Conservation (phyloP, 2,797 vertebrate genomes). For the Sparus aurata region DNA sequence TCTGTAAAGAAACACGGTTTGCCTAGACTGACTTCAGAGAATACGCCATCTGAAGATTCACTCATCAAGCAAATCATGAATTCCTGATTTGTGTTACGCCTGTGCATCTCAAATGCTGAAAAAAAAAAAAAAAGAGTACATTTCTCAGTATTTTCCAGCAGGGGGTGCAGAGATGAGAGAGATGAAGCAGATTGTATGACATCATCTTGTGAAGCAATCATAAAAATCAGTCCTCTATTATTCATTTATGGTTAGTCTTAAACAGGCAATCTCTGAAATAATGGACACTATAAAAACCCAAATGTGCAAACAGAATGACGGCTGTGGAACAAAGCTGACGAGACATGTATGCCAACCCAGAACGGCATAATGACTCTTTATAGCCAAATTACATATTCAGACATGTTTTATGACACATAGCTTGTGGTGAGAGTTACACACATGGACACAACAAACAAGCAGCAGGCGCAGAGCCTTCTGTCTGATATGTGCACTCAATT, state of each 20-base stretch:
- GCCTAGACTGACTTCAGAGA: conserved; percentile 40
- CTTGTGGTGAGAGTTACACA: not conserved
- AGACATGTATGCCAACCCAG: conserved; percentile 3
- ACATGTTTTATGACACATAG: conserved; percentile 31
- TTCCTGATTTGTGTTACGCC: conserved; percentile 25
- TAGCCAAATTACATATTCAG: conserved; percentile 16
- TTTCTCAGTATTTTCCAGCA: conserved; percentile 11
- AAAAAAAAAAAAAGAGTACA: not conserved
- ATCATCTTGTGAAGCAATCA: conserved; percentile 1
- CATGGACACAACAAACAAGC: conserved; percentile 2
- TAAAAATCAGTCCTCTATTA: not conserved
- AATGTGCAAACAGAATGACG: conserved; percentile 26
- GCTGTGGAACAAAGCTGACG: conserved; percentile 8
- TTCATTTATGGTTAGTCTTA: not conserved
- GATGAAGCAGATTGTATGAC: conserved; percentile 10
- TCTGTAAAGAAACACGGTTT: conserved; percentile 26
- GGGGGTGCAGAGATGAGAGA: not conserved
- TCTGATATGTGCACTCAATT: not conserved
- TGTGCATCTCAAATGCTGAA: not conserved
- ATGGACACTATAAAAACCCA: conserved; percentile 28
- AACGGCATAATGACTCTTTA: conserved; percentile 15
- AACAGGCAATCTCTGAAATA: conserved; percentile 21
- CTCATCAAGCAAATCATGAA: conserved; percentile 21
- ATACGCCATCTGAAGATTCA: conserved; percentile 40
- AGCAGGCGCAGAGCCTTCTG: not conserved